Evolutionary conservation across 2,888 invertebrate genomes (phyloP).

Genomic region (Tillus elongatus): DNA sequence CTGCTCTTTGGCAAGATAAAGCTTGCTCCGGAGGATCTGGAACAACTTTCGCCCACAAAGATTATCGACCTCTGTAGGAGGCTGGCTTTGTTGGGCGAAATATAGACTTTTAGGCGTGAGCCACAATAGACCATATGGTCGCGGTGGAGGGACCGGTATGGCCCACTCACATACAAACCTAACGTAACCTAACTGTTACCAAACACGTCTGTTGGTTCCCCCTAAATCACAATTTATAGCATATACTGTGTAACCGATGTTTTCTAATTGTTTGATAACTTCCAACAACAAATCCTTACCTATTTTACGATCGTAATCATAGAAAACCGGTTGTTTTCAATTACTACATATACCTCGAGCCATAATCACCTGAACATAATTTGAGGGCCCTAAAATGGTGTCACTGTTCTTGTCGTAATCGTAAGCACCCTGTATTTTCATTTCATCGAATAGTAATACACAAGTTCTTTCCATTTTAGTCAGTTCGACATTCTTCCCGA

Average conservation of each 20-base stretch:
- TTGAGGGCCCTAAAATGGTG: slow-evolving; percentile 14
- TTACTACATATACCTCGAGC: slow-evolving; percentile 18
- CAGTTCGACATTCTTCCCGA: too few species aligned
- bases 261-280: slow-evolving; percentile 18
- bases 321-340: slow-evolving; percentile 23
- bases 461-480: slow-evolving; percentile 12
- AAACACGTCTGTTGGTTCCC: slow-evolving; percentile 19
- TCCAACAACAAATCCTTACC: slow-evolving; percentile 18
- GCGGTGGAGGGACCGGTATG: too few species aligned
- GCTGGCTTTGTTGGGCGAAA: too few species aligned
- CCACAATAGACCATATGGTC: too few species aligned
- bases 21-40: too few species aligned
- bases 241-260: slow-evolving; percentile 21
- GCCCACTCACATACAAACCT: too few species aligned
- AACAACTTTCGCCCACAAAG: too few species aligned
- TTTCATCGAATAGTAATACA: slow-evolving; percentile 19
- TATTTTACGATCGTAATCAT: slow-evolving; percentile 19
- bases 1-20: too few species aligned
- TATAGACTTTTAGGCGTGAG: too few species aligned
- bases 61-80: too few species aligned
- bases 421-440: too few species aligned
- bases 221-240: slow-evolving; percentile 22
- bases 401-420: slow-evolving; percentile 19
- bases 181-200: too few species aligned
- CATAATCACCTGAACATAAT: slow-evolving; percentile 18